Evolutionary conservation across 2,113 vertebrate genomes (phyloP).

Genomic region (Eretmochelys imbricata): DNA sequence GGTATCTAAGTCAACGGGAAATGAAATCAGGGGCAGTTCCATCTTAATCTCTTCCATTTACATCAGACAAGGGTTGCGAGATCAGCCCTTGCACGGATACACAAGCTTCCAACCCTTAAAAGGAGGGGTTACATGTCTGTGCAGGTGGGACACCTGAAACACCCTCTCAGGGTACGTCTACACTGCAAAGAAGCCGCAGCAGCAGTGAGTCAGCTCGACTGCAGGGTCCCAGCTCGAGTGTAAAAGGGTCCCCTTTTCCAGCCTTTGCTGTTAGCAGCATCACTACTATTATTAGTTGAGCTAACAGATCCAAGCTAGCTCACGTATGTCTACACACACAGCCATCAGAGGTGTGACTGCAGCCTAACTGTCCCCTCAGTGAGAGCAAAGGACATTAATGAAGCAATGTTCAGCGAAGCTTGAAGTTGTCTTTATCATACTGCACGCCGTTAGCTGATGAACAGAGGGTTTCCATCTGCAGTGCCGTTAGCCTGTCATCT

Average conservation of each 20-base stretch:
- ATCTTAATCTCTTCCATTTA: not conserved
- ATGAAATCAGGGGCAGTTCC: not conserved
- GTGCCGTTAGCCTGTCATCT: slow-evolving; percentile 9
- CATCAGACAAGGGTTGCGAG: not conserved
- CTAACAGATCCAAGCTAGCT: not conserved
- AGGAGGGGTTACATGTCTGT: fast-evolving
- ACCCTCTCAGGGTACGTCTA: not conserved
- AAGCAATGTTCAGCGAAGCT: fast-evolving
- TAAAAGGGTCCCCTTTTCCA: not conserved
- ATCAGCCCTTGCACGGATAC: not conserved
- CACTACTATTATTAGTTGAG: not conserved
- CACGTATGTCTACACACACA: not conserved
- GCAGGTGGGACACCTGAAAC: fast-evolving
- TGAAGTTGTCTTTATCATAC: not conserved
- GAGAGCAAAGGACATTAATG: not conserved
- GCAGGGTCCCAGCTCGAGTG: no score
- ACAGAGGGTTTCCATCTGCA: not conserved
- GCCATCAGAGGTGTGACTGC: not conserved
- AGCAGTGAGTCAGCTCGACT: not conserved
- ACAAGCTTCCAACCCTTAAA: not conserved
- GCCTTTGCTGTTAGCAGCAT: no score
- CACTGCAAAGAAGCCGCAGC: not conserved
- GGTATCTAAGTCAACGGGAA: not conserved
- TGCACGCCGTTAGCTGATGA: not conserved
- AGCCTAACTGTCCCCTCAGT: not conserved